Base-by-base conservation (phyloP, 2,797 vertebrate genomes). In the Gymnothorax javanicus region DNA sequence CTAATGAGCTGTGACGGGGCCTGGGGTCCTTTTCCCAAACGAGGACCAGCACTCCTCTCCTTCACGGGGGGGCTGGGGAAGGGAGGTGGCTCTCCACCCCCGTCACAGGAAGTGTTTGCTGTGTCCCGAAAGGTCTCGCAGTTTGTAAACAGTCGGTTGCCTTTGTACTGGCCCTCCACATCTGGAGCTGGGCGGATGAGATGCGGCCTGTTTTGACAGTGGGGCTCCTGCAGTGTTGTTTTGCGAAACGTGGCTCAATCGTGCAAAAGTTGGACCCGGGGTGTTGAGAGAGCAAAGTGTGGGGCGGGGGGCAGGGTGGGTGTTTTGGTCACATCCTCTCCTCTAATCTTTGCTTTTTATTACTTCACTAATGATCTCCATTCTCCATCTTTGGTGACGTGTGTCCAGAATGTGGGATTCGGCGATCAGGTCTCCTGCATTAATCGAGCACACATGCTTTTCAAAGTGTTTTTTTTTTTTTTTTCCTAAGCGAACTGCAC, bases 171-270 rank as follows among this genome's bases (percentile, higher is more conserved):
- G 20, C 4, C 27, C 9, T 17, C 17, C 59, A 93, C 94, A 94
- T 95, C 93, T 94, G 93, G 93, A 93, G 88, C 87, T 11, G 88
- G 88, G 89, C 88, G 33, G 86, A 52, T 64, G 88, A 86, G 87
- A 87, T 9, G 82, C 85, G 75, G 85, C 20, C 88, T 94, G 91
- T 94, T 94, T 93, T 95, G 92, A 94, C 91, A 94, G 91, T 91
- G 90, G 90, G 91, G 90, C 86, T 84, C 83, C 60, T n/a, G 62
- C 60, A 43, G 86, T 57, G 56, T 87, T 67, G 60, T 62, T 87
- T 79, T 83, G 52, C 43, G 62, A 82, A 87, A 83, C 86, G 23
- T 59, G 88, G 90, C 89, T 85, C 83, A 13, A 86, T 91, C 87
- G 89, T 93, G 88, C 86, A 85, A 86, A 90, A 43, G 71, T 56